Percentiles rank a stretch among this genome's conserved stretches.
Evolutionary conservation across 2,113 vertebrate species (phyloP).

Genomic region (Corythornis vintsioides): DNA sequence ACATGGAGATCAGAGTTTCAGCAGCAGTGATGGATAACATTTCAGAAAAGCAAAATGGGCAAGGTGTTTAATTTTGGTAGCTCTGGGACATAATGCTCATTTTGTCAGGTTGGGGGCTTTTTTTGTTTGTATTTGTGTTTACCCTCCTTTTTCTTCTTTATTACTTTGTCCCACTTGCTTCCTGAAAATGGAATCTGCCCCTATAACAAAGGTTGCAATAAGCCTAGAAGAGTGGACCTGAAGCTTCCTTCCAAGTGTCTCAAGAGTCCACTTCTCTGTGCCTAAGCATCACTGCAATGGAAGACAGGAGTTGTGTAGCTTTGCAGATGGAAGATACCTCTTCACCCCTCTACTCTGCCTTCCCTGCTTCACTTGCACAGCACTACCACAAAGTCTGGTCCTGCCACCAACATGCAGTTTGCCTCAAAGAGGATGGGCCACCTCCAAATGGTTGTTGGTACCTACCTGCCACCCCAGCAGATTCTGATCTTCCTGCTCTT

Average conservation of each 20-base stretch:
- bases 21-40: background rate
- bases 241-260: background rate
- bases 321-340: background rate
- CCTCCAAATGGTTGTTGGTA: background rate
- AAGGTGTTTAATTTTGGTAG: background rate
- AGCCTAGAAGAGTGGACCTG: background rate
- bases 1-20: background rate
- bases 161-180: background rate
- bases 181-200: background rate
- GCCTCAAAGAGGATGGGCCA: background rate
- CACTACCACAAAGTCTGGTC: too few species aligned
- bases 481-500: background rate
- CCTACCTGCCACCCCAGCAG: background rate
- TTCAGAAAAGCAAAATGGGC: background rate
- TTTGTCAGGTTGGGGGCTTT: too few species aligned
- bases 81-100: background rate
- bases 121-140: too few species aligned
- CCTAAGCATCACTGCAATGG: background rate
- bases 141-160: background rate
- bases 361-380: background rate
- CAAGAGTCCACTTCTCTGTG: background rate
- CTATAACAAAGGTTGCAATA: background rate
- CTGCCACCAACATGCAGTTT: accelerated
- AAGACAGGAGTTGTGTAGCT: background rate
- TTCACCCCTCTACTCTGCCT: background rate